phyloP scores from a whole-genome alignment of 2,888 invertebrate genomes.

The Tortricodes alternella region DNA sequence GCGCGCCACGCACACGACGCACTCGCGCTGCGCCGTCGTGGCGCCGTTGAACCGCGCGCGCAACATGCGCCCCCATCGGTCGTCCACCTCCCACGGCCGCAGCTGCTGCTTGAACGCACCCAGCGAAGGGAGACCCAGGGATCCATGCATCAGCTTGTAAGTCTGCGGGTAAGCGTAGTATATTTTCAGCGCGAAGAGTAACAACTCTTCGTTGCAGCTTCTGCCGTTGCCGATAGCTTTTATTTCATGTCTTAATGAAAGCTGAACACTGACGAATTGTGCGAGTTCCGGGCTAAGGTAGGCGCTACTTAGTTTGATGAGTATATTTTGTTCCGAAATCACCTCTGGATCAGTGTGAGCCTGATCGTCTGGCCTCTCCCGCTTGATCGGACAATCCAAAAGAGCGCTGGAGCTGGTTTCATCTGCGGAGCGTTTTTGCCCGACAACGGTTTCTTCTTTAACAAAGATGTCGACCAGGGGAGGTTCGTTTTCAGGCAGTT shows the following conservation, averaged over 20 bases:
- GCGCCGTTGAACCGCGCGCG: background rate
- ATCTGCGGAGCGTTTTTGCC: background rate
- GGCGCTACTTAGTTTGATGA: background rate
- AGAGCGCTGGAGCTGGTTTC: background rate
- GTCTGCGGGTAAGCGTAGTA: background rate
- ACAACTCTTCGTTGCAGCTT: background rate
- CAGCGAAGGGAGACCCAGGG: conserved; percentile 1
- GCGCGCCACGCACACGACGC: conserved; percentile 7
- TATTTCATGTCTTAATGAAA: background rate
- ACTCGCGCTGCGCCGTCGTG: background rate
- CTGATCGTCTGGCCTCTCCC: background rate
- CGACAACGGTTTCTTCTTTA: background rate
- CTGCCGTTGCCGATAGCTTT: background rate
- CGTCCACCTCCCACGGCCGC: background rate
- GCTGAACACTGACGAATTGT: background rate
- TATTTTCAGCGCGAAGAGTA: background rate
- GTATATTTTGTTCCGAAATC: background rate
- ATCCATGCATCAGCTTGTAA: background rate
- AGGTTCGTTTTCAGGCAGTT: background rate
- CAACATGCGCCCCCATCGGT: background rate
- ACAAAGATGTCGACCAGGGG: background rate
- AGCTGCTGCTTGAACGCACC: conserved; percentile 3
- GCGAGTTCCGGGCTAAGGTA: conserved; percentile 17
- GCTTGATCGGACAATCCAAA: background rate
- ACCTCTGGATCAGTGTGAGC: background rate